Percentiles rank a stretch among this genome's conserved stretches.
Evolutionary conservation across 1,140 invertebrate species (phyloP).

Genomic region (Potamilus streckersoni): DNA sequence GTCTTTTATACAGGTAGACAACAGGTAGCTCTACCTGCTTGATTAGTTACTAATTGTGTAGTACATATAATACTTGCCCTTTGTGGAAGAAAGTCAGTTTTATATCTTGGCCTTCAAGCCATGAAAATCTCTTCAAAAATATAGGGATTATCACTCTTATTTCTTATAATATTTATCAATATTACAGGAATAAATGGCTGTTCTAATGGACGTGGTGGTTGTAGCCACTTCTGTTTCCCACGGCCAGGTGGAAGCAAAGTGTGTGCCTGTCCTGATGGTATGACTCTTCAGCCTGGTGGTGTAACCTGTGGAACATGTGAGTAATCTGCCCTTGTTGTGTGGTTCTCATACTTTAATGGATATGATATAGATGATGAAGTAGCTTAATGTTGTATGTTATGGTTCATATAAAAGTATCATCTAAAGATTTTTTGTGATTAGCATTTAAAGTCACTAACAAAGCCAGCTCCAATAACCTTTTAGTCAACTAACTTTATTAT

Average conservation of each 20-base stretch:
- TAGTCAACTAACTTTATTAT: too few relatives aligned
- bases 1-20: background rate
- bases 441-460: background rate
- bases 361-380: conserved; percentile 5
- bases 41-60: background rate
- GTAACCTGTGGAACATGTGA: conserved; percentile 75
- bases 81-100: background rate
- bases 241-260: conserved; percentile 64
- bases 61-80: background rate
- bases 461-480: background rate
- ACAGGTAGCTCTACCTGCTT: background rate
- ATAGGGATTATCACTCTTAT: too few relatives aligned
- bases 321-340: background rate
- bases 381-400: background rate
- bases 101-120: background rate
- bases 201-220: conserved; percentile 75
- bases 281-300: conserved; percentile 81
- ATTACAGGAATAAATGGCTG: conserved; percentile 44
- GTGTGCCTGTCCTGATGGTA: conserved; percentile 85
- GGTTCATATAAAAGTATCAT: conserved; percentile 5
- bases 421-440: background rate
- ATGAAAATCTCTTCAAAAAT: background rate
- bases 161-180: background rate
- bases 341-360: conserved; percentile 2
- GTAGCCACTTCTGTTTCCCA: conserved; percentile 95